Conservation (phyloP, 2,113 vertebrate genomes). For the Stegostoma tigrinum region DNA sequence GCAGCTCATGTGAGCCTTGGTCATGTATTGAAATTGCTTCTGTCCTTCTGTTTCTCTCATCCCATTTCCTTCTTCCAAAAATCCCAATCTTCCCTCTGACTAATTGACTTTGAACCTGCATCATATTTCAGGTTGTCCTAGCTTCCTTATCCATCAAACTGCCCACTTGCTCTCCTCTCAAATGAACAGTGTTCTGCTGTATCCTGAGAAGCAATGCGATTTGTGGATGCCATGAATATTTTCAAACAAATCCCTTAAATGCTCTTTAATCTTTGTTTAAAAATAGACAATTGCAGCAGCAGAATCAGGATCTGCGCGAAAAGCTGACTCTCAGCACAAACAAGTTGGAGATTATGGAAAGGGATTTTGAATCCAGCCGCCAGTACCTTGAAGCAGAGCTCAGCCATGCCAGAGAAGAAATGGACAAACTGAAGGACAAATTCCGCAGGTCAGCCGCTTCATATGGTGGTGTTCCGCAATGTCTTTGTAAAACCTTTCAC, state of each 20-base stretch:
- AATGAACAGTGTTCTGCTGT: background rate
- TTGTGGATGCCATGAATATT: background rate
- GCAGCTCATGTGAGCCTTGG: background rate
- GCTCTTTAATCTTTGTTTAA: background rate
- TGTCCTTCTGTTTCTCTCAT: background rate
- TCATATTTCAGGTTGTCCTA: background rate
- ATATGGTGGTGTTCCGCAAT: background rate
- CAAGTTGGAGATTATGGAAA: conserved; percentile 87
- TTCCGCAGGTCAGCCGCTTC: conserved; percentile 72
- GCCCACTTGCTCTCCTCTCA: background rate
- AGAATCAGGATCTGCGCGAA: conserved; percentile 85
- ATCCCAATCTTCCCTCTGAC: background rate
- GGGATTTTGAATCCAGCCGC: conserved; percentile 80
- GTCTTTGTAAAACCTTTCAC: background rate
- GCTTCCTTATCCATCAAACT: background rate
- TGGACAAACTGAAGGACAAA: conserved; percentile 97
- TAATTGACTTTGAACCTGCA: background rate
- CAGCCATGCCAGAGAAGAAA: conserved; percentile 79
- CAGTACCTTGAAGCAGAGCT: conserved; percentile 90
- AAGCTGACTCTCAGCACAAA: conserved; percentile 77
- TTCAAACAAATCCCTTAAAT: background rate
- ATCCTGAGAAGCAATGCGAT: background rate
- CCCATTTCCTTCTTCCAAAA: background rate
- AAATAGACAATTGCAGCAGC: conserved; percentile 64
- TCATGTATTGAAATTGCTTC: background rate